These are phyloP conservation scores for Fringilla coelebs DNA, from an alignment of 2,797 vertebrate species.

Conservation along the genomic window DNA sequence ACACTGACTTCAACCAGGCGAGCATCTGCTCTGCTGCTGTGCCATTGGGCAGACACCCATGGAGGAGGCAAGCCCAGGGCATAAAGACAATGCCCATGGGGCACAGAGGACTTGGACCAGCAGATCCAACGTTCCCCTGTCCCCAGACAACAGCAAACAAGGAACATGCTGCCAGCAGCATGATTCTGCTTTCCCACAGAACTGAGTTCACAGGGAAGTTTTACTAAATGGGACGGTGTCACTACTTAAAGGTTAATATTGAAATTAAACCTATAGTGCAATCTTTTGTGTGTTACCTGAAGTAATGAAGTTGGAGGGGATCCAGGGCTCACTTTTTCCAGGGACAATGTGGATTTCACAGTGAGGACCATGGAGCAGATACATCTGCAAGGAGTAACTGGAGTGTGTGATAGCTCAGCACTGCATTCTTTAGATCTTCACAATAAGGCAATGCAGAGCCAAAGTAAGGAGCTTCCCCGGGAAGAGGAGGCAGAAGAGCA, in stretches of 20 bases:
- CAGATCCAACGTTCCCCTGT: rapidly evolving
- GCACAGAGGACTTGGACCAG: background rate
- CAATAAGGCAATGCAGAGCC: background rate
- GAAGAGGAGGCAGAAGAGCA: background rate
- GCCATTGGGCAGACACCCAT: background rate
- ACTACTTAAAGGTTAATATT: background rate
- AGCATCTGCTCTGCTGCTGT: background rate
- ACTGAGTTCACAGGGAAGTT: background rate
- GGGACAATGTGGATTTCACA: background rate
- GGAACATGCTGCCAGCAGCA: background rate
- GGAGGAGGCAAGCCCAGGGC: background rate
- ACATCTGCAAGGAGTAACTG: background rate
- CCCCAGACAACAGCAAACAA: background rate
- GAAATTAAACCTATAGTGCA: background rate
- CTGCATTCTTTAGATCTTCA: background rate
- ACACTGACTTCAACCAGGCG: background rate
- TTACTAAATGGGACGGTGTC: background rate
- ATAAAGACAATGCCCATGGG: background rate
- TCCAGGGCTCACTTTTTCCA: background rate
- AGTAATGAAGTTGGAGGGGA: background rate
- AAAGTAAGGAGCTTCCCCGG: background rate
- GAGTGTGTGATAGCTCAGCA: background rate
- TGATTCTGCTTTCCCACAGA: background rate
- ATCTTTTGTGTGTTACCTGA: background rate
- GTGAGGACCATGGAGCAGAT: background rate